phyloP scores from a whole-genome alignment of 2,888 invertebrate species.

The Nemapogon koenigi region DNA sequence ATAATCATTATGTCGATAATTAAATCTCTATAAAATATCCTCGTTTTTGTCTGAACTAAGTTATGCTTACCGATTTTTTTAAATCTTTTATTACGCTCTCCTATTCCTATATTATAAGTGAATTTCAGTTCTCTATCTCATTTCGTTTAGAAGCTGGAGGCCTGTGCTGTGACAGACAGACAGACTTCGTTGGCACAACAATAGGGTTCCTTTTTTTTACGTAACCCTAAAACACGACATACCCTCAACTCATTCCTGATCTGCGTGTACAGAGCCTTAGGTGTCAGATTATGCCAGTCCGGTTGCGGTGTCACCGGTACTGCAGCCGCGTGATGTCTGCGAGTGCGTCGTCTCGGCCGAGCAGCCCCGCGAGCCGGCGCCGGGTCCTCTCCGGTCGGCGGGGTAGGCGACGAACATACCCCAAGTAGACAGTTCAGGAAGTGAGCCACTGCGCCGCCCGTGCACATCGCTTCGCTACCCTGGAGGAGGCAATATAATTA shows the following conservation, averaged over 20 bases:
- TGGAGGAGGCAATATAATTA: no score
- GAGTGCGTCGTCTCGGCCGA: slow-evolving; percentile 62
- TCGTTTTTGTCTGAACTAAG: no score
- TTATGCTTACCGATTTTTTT: no score
- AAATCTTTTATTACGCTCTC: no score
- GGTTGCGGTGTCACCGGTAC: slow-evolving; percentile 55
- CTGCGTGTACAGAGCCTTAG: slow-evolving; percentile 87
- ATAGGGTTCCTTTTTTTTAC: no score
- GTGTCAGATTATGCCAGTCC: slow-evolving; percentile 87
- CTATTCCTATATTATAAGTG: no score
- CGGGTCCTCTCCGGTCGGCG: slow-evolving; percentile 30
- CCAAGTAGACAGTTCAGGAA: slow-evolving; percentile 96
- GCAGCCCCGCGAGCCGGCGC: slow-evolving; percentile 20
- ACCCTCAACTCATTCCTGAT: slow-evolving; percentile 79
- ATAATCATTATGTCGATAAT: no score
- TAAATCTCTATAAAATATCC: no score
- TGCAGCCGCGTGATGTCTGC: slow-evolving; percentile 49
- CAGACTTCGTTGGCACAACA: no score
- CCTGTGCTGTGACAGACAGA: no score
- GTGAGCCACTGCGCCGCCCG: slow-evolving; percentile 91
- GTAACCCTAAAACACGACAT: not conserved
- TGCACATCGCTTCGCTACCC: slow-evolving; percentile 88
- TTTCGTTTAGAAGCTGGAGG: no score
- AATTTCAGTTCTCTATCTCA: no score
- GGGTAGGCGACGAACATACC: slow-evolving; percentile 67